phyloP scores from a whole-genome alignment of 2,888 invertebrate species.

The Ophion costatus region DNA sequence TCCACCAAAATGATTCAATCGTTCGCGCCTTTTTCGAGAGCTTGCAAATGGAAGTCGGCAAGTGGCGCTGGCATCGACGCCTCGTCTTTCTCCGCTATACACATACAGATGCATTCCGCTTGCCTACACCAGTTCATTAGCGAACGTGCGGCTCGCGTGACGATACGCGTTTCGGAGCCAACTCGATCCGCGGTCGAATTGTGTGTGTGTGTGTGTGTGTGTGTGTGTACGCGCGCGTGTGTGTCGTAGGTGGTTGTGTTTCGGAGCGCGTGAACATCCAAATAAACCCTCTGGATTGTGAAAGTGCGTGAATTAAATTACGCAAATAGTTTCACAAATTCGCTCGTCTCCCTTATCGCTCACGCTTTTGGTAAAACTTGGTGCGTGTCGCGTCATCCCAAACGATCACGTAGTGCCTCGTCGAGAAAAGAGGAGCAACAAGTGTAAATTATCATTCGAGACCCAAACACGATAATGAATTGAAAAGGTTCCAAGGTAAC shows the following conservation, averaged over 20 bases:
- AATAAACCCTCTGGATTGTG: slow-evolving; percentile 39
- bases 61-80: slow-evolving; percentile 10
- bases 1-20: background rate
- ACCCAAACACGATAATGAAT: background rate
- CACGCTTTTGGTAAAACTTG: background rate
- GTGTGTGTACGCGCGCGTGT: background rate
- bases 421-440: slow-evolving; percentile 19
- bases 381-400: slow-evolving; percentile 6
- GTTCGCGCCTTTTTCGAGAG: background rate
- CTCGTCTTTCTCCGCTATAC: background rate
- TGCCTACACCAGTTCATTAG: slow-evolving; percentile 44
- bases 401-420: slow-evolving; percentile 5
- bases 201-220: background rate
- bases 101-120: background rate
- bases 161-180: slow-evolving; percentile 31
- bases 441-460: slow-evolving; percentile 3
- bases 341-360: background rate
- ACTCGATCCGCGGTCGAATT: background rate
- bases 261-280: slow-evolving; percentile 38
- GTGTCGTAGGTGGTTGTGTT: slow-evolving; percentile 11
- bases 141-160: slow-evolving; percentile 50
- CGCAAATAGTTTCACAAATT: slow-evolving; percentile 45
- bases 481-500: slow-evolving; percentile 4
- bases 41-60: background rate
- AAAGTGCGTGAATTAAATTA: slow-evolving; percentile 53